Conservation (phyloP, 2,797 vertebrate species). For the Lacerta viridis region DNA sequence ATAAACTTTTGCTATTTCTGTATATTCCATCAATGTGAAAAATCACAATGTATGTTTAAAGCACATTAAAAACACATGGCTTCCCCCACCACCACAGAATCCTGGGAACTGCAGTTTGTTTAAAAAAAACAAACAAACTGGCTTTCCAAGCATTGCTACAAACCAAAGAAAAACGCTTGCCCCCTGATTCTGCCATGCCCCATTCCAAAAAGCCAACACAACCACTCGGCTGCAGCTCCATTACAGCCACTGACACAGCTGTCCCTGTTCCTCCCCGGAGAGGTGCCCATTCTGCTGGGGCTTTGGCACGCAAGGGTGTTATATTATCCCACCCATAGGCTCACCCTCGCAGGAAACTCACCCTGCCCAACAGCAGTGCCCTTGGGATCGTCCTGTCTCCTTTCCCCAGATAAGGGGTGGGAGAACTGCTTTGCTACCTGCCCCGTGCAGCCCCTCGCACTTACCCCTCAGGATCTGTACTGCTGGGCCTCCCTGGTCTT, state of each 20-base stretch:
- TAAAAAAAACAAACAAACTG: no score
- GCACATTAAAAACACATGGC: no score
- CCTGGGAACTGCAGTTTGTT: no score
- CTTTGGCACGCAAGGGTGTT: background rate
- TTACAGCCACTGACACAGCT: background rate
- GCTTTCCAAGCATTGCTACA: no score
- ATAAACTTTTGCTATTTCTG: no score
- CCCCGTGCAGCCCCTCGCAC: background rate
- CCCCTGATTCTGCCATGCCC: no score
- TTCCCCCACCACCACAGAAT: no score
- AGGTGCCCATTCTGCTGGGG: background rate
- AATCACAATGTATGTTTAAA: no score
- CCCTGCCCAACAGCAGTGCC: background rate
- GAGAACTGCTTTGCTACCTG: no score
- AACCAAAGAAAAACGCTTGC: no score
- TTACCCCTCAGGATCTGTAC: background rate
- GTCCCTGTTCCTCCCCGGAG: background rate
- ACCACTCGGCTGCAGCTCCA: background rate
- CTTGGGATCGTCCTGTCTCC: background rate
- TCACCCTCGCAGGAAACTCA: background rate
- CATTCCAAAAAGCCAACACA: background rate
- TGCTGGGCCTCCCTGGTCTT: background rate
- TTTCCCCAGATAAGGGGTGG: background rate
- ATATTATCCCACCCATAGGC: background rate
- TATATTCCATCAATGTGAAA: no score